phyloP scores from a whole-genome alignment of 2,113 vertebrate species.

The Equus quagga region DNA sequence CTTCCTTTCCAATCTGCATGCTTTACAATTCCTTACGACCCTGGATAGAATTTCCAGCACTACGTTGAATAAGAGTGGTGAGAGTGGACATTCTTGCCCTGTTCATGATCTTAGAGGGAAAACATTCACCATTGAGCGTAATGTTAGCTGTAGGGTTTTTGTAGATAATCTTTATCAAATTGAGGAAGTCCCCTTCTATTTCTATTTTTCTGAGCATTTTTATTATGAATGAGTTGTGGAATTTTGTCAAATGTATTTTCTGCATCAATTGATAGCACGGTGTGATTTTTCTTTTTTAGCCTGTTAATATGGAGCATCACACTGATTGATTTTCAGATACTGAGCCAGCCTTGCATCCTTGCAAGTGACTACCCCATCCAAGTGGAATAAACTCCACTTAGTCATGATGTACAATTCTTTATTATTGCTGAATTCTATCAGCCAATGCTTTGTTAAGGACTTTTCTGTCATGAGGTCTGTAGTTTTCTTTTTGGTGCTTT shows the following conservation, averaged over 20 bases:
- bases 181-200: not conserved
- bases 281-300: not conserved
- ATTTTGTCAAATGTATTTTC: not conserved
- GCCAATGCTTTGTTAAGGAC: not conserved
- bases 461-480: not conserved
- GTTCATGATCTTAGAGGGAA: not conserved
- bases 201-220: not conserved
- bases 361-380: not conserved
- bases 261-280: not conserved
- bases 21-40: too few species aligned
- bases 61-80: too few species aligned
- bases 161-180: not conserved
- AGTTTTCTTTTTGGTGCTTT: not conserved
- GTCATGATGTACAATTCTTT: not conserved
- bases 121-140: too few species aligned
- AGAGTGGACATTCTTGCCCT: not conserved
- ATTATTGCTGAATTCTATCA: not conserved
- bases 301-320: not conserved
- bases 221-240: not conserved
- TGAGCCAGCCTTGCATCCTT: not conserved
- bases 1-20: too few species aligned
- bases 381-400: not conserved
- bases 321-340: not conserved
- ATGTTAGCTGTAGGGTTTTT: not conserved
- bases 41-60: too few species aligned